Base-by-base conservation (phyloP, 1,140 invertebrate species). In the Philopotamus ludificatus region DNA sequence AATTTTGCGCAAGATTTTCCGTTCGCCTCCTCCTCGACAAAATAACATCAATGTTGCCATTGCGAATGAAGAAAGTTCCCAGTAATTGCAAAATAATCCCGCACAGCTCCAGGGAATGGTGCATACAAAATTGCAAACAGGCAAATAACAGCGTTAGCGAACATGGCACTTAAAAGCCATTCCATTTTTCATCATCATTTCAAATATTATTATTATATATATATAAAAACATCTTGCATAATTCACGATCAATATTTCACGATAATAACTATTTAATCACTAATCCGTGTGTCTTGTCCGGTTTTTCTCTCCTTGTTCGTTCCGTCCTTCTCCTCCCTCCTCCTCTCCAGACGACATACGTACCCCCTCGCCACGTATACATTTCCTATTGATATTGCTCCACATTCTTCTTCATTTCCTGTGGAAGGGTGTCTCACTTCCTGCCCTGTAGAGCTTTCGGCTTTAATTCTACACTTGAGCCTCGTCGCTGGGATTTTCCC, bases 321-420 rank as follows among this genome's bases (percentile, higher is more conserved):
- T n/a, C n/a, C n/a, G n/a, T n/a, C n/a, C n/a, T n/a, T n/a, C n/a
- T n/a, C n/a, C n/a, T n/a, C n/a, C 42, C 42, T 18, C 42, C 3
- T 44, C n/a, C n/a, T 7, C n/a, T 9, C 4, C 54, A 21, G 54
- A 28, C 34, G 54, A 57, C 39, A 57, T 39, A 60, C 26, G 57
- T 60, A 42, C 16, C 42, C 60, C 28, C 26, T 34, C 63, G 54
- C 57, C 67, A 69, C 67, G 67, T 69, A 69, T 69, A 62, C 60
- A 66, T 69, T 69, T 69, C 63, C 67, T 66, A 69, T 69, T 69
- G 67, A 69, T 69, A 69, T 69, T 69, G 67, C 63, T 47, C 67
- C 47, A 66, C 67, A 69, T 69, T 69, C 67, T 61, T 69, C 67
- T 69, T 69, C 67, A 69, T 69, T 69, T 69, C 67, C 67, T 61